Conservation (phyloP, 2,797 vertebrate genomes). For the Miichthys miiuy region DNA sequence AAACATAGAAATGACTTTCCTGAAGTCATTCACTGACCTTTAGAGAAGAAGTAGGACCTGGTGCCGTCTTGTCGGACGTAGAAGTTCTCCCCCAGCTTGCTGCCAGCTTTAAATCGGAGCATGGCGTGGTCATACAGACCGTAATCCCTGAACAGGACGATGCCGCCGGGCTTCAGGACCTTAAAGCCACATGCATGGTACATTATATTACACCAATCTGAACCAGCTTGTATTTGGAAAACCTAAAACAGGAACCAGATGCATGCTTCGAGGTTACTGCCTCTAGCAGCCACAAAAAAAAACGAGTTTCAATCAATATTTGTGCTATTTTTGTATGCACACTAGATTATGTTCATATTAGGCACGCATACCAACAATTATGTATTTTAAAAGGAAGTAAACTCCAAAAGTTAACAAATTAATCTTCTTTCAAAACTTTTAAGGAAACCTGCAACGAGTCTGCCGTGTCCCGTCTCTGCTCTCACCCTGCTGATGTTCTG, state of each 20-base stretch:
- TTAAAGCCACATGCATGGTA: slow-evolving; percentile 64
- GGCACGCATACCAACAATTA: neutral
- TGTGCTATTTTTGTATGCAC: neutral
- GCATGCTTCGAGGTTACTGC: neutral
- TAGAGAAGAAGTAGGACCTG: slow-evolving; percentile 94
- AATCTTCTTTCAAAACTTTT: neutral
- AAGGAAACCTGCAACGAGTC: neutral
- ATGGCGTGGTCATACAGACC: slow-evolving; percentile 96
- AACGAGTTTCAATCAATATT: neutral
- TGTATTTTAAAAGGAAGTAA: neutral
- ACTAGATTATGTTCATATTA: neutral
- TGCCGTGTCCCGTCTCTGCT: neutral
- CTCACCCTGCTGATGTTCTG: slow-evolving; percentile 92
- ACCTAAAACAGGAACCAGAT: neutral
- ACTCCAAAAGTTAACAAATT: neutral
- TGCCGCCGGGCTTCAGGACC: slow-evolving; percentile 93
- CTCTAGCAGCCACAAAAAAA: neutral
- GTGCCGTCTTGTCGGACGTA: slow-evolving; percentile 98
- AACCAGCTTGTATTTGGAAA: neutral
- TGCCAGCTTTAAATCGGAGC: slow-evolving; percentile 94
- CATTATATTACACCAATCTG: neutral
- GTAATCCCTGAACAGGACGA: slow-evolving; percentile 95
- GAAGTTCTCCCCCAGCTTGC: slow-evolving; percentile 94
- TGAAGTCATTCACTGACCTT: slow-evolving; percentile 84
- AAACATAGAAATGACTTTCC: neutral